Base-by-base conservation (phyloP, 2,797 vertebrate species). In the Pipistrellus pipistrellus region DNA sequence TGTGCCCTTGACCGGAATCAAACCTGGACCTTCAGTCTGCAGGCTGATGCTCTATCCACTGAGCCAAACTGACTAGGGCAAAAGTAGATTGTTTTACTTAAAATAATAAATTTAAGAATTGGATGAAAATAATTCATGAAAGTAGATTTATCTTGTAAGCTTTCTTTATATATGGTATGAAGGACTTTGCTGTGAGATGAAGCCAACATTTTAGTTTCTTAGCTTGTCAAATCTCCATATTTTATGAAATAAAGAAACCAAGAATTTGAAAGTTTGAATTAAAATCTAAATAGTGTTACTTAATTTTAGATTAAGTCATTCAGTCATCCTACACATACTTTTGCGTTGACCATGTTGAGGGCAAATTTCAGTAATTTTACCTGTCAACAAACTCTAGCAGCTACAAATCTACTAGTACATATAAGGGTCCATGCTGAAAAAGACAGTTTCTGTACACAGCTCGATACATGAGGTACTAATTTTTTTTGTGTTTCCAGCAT, bases 291-390 rank as follows among this genome's bases (percentile, higher is more conserved):
- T 30, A 69, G 18, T 92, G n/a, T 84, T 82, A 85, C 30, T 92
- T 86, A 82, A 73, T 91, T 95, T 95, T 95, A 83, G n/a, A 90
- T 88, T 64, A 73, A 55, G 85, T 91, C 48, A 64, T 77, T 83
- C 64, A 57, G 87, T 69, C 73, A 92, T 64, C 38, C 38, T 87
- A 68, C 11, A 80, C 41, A 48, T 57, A n/a, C 6, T 66, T 94
- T 78, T 55, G 51, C 62, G 15, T 1, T 69, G 77, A 90, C 8
- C 25, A 53, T 5, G 1, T 53, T 69, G 25, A 93, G 94, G 48
- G 32, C 46, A 85, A 78, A 57, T 77, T 88, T 81, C 66, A 32
- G 18, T 30, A 38, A 78, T 27, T 85, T 93, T 68, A 69, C 35
- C 44, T 73, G 51, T 35, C 66, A 71, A 75, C 32, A 86, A 95